These are phyloP conservation scores for Dioctria rufipes DNA, from an alignment of 2,888 invertebrate species.

Conservation along the genomic window DNA sequence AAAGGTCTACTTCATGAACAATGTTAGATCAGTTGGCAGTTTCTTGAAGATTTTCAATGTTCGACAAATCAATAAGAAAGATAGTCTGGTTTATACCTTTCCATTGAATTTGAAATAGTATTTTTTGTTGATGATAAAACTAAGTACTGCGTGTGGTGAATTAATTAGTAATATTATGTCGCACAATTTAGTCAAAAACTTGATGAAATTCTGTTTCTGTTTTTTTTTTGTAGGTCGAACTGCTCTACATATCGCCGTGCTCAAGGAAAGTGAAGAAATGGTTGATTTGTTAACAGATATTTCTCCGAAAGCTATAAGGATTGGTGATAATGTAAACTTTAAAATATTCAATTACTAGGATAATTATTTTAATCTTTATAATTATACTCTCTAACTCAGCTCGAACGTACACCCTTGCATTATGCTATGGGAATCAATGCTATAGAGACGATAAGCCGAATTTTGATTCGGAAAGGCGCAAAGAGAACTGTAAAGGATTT, in stretches of 20 bases:
- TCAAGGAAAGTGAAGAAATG: slow-evolving; percentile 86
- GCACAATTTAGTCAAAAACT: no score
- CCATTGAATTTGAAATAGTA: no score
- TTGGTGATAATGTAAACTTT: slow-evolving; percentile 87
- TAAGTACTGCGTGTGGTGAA: no score
- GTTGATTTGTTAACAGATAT: slow-evolving; percentile 82
- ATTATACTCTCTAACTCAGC: slow-evolving; percentile 71
- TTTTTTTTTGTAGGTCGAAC: slow-evolving; percentile 77
- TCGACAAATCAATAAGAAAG: no score
- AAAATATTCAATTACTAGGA: background rate
- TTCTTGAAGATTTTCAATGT: no score
- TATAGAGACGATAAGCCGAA: slow-evolving; percentile 84
- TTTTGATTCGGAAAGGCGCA: slow-evolving; percentile 87
- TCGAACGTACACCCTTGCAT: slow-evolving; percentile 90
- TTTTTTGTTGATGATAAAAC: no score
- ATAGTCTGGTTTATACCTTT: no score
- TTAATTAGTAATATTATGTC: no score
- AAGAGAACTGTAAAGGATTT: slow-evolving; percentile 88
- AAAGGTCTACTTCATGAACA: no score
- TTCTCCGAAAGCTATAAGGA: slow-evolving; percentile 81
- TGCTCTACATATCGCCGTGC: slow-evolving; percentile 88
- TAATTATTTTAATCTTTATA: background rate
- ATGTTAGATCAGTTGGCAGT: no score
- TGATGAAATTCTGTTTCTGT: background rate
- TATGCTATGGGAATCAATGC: slow-evolving; percentile 92